phyloP scores from a whole-genome alignment of 1,140 invertebrate species.

The Conus betulinus region DNA sequence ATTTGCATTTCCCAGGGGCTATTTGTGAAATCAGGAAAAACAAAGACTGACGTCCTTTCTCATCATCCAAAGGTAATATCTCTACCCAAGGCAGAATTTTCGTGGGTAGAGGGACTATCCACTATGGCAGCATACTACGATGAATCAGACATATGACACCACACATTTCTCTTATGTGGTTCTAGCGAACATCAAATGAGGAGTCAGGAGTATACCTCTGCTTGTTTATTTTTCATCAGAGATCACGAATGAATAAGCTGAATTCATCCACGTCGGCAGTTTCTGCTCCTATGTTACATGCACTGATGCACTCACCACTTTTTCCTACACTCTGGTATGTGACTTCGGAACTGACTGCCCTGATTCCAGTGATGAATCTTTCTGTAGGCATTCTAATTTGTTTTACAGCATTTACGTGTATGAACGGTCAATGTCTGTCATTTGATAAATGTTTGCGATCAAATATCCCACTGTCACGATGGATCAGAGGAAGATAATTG shows the following conservation, averaged over 20 bases:
- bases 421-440: background rate
- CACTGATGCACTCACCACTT: background rate
- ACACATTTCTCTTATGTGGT: background rate
- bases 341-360: background rate
- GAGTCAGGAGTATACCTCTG: background rate
- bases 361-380: background rate
- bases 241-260: background rate
- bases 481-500: background rate
- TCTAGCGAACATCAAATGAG: background rate
- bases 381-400: background rate
- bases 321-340: background rate
- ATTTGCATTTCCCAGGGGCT: background rate
- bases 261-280: background rate
- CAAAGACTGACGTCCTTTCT: background rate
- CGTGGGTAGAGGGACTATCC: background rate
- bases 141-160: constrained; percentile 10
- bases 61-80: background rate
- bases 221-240: background rate
- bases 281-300: background rate
- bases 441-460: background rate
- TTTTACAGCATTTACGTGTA: background rate
- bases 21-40: background rate
- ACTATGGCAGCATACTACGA: background rate
- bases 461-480: background rate
- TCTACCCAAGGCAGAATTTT: background rate